Conservation (phyloP, 2,113 vertebrate species). For the Formicarius rufipectus region DNA sequence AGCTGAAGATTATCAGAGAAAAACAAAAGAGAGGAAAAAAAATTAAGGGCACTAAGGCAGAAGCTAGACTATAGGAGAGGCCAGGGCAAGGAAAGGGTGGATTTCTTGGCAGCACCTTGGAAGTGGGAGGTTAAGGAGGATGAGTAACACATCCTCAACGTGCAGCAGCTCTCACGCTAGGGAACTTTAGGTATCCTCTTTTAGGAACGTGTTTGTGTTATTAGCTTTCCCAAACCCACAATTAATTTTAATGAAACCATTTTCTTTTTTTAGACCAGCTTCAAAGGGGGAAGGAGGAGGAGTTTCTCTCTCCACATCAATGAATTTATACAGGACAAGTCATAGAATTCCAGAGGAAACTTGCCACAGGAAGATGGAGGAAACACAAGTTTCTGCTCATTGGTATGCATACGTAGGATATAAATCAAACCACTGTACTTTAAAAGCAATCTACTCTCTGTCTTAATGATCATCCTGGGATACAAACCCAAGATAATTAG, state of each 20-base stretch:
- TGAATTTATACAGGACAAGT: neutral
- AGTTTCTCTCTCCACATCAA: neutral
- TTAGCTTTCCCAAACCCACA: conserved; percentile 27
- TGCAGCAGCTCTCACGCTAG: neutral
- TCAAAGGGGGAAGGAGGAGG: conserved; percentile 42
- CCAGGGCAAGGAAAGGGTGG: accelerated
- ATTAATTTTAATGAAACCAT: conserved; percentile 58
- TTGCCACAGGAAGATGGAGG: neutral
- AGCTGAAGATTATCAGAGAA: neutral
- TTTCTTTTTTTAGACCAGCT: conserved; percentile 17
- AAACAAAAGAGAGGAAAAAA: neutral
- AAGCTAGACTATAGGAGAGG: neutral
- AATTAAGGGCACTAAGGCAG: neutral
- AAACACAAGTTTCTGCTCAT: neutral
- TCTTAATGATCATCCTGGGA: neutral
- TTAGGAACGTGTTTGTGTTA: neutral
- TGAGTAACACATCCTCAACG: neutral
- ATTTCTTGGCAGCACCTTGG: neutral
- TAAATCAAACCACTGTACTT: neutral
- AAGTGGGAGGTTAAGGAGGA: neutral
- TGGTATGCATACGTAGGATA: neutral
- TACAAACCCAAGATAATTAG: neutral
- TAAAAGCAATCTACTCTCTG: neutral
- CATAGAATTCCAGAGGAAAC: neutral
- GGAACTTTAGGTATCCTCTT: neutral